Conservation (phyloP, 2,888 invertebrate genomes). For the Scaptomyza tumidula region DNA sequence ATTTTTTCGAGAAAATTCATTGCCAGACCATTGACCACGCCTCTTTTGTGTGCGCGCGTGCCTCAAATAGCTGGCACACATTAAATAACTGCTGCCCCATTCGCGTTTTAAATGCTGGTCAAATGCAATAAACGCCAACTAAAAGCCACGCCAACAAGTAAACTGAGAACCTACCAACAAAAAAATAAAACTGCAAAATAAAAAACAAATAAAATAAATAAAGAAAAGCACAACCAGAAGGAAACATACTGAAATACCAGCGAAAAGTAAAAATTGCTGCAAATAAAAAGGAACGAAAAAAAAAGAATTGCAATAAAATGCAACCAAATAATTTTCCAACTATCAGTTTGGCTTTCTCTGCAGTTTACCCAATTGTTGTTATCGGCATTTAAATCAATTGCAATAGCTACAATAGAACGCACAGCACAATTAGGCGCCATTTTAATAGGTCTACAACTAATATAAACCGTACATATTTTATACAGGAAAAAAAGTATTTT, state of each 20-base stretch:
- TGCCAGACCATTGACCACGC: conserved; percentile 35
- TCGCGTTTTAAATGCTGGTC: conserved; percentile 67
- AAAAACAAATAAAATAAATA: not conserved
- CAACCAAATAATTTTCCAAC: conserved; percentile 37
- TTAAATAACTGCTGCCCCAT: conserved; percentile 61
- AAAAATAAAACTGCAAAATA: conserved; percentile 6
- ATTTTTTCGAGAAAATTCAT: conserved; percentile 21
- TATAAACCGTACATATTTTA: conserved; percentile 10
- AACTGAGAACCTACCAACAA: conserved; percentile 18
- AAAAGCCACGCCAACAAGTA: conserved; percentile 59
- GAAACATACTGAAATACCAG: conserved; percentile 45
- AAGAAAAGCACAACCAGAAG: conserved; percentile 16
- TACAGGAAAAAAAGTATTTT: conserved; percentile 46
- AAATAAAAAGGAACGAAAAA: conserved; percentile 54
- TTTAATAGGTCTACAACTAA: conserved; percentile 19
- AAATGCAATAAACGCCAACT: conserved; percentile 73
- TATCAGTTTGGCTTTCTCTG: not conserved
- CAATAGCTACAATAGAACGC: not conserved
- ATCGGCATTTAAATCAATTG: not conserved
- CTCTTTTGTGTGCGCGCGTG: conserved; percentile 30
- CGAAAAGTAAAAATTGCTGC: conserved; percentile 59
- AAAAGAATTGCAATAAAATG: conserved; percentile 70
- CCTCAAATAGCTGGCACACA: conserved; percentile 64
- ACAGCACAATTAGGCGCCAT: conserved; percentile 60
- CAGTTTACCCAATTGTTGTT: not conserved